Base-by-base conservation (phyloP, 2,888 invertebrate genomes). In the Podabrus alpinus region DNA sequence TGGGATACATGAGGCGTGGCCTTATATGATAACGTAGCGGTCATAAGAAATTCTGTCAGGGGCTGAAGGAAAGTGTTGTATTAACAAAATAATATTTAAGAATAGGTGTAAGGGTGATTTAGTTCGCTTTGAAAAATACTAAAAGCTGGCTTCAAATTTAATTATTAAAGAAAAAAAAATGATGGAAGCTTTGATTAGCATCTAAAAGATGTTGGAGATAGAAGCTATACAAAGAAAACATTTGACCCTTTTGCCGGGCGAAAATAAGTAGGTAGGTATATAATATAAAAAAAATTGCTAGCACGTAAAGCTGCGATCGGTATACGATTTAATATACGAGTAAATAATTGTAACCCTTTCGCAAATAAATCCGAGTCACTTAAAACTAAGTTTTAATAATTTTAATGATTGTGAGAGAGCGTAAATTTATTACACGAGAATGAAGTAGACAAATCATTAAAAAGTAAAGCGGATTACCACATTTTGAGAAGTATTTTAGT, bases 21-120 rank as follows among this genome's bases (percentile, higher is more conserved):
- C 73, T 75, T 67, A 62, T 70, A 75, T 71, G 77, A 78, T 78
- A 78, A 78, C 76, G 73, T 74, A 72, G 24, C 72, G 69, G 71
- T 74, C 74, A 74, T 74, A 77, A 77, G 74, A 72, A 74, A 74
- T 77, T 70, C 74, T 69, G 74, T 72, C 74, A 77, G 15, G 69
- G 60, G 71, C 19, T 25, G 66, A 45, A 67, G 68, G 72, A 74
- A 72, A 69, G 70, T 72, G 72, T 72, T 74, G 74, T 72, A 68
- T 73, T 73, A 76, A 68, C 70, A 70, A 72, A 75, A 71, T 68
- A 69, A 69, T 69, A 68, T 73, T 76, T 72, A 71, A 72, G 64
- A 67, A 60, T 68, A 64, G 70, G 61, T 61, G 17, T 4, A n/a
- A 45, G 45, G n/a, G n/a, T 2, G 45, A 45, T 45, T 45, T n/a